A percentile compares a stretch with the other conserved stretches of the same genome.
phyloP scores from a whole-genome alignment of 2,113 vertebrate species.

The Mobula hypostoma region DNA sequence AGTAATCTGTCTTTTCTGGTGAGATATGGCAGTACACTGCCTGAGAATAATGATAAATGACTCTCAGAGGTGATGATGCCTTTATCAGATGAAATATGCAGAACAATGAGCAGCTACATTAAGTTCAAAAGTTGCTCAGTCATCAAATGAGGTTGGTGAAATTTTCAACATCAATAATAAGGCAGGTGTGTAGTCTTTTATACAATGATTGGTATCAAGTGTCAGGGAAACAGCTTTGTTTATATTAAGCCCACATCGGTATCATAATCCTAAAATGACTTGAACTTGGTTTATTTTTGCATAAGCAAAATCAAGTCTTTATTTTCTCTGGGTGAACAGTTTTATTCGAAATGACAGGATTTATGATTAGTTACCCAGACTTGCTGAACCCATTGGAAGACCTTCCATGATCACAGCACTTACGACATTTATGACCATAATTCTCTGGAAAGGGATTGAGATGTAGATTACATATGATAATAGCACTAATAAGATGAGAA shows the following conservation, averaged over 20 bases:
- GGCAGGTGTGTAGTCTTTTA: background rate
- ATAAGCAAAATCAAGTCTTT: background rate
- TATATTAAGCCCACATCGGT: background rate
- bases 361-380: background rate
- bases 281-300: conserved; percentile 12
- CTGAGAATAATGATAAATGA: conserved; percentile 6
- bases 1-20: background rate
- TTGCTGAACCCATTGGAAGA: background rate
- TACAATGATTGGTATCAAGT: background rate
- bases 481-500: background rate
- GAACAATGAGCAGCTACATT: background rate
- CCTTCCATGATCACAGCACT: background rate
- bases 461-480: background rate
- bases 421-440: background rate
- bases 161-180: background rate
- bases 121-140: conserved; percentile 5
- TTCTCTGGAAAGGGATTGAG: background rate
- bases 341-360: background rate
- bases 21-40: background rate
- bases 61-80: background rate
- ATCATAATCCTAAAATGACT: background rate
- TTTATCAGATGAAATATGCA: background rate
- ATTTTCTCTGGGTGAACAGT: background rate
- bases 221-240: conserved; percentile 5
- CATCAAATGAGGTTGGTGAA: background rate